A percentile compares a stretch with the other conserved stretches of the same genome.
Conservation (phyloP, 1,140 invertebrate genomes). For the Metopolophium dirhodum region DNA sequence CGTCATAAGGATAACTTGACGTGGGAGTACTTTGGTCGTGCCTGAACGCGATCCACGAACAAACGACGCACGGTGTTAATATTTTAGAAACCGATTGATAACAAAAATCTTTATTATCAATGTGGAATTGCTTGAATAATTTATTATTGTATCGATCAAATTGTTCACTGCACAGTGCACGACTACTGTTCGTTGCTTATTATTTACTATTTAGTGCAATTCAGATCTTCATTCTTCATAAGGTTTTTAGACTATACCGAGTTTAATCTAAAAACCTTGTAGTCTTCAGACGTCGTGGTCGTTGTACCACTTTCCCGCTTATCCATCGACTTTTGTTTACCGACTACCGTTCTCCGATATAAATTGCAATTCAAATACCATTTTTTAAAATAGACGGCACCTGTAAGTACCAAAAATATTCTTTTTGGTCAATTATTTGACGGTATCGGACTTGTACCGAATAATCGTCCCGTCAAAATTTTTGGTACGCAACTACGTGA, state of each 20-base stretch:
- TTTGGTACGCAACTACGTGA: background rate
- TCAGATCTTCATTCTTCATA: background rate
- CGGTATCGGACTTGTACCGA: background rate
- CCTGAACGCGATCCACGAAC: background rate
- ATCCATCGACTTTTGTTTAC: background rate
- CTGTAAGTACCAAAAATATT: background rate
- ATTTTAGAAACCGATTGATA: background rate
- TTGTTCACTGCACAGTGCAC: no score
- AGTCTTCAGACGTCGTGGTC: background rate
- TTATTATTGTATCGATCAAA: background rate
- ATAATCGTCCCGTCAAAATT: background rate
- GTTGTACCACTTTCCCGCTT: background rate
- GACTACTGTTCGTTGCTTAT: no score
- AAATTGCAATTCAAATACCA: background rate
- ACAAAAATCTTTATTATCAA: no score
- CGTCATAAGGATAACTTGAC: background rate
- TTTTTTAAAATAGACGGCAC: background rate
- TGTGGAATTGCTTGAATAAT: background rate
- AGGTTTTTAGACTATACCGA: no score
- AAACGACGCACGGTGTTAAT: background rate
- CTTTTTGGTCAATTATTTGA: background rate
- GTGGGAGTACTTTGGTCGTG: background rate
- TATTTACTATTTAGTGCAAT: no score
- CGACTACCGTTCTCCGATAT: background rate
- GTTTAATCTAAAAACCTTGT: no score